Evolutionary conservation across 1,140 invertebrate species (phyloP).

Genomic region (Proales similis): DNA sequence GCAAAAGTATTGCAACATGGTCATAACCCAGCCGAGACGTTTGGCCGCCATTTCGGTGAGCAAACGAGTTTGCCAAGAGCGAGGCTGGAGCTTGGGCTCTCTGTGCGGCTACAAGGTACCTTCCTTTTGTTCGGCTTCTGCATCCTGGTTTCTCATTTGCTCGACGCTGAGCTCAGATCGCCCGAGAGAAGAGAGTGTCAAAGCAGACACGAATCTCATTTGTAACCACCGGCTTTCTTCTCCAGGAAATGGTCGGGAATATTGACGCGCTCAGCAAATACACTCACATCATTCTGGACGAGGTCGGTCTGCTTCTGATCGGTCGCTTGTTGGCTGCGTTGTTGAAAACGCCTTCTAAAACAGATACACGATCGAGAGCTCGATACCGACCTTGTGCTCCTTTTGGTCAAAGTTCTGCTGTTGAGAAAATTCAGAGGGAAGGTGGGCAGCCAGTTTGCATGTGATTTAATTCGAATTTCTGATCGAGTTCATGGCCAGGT

Average conservation of each 20-base stretch:
- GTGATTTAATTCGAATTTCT: too few species aligned
- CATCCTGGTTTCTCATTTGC: too few species aligned
- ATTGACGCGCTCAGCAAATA: slow-evolving; percentile 41
- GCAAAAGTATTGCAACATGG: slow-evolving; percentile 39
- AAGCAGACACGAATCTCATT: slow-evolving; percentile 47
- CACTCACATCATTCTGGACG: slow-evolving; percentile 53
- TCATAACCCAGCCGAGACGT: slow-evolving; percentile 51
- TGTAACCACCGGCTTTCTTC: slow-evolving; percentile 51
- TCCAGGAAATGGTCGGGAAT: slow-evolving; percentile 48
- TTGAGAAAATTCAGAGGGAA: slow-evolving; percentile 57
- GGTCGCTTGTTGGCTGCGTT: background rate
- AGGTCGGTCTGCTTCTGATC: slow-evolving; percentile 41
- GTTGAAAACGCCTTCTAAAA: background rate
- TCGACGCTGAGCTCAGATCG: too few species aligned
- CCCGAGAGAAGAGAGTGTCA: slow-evolving; percentile 38
- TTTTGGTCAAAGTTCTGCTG: slow-evolving; percentile 48
- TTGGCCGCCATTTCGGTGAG: slow-evolving; percentile 51
- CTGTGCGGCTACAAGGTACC: slow-evolving; percentile 53
- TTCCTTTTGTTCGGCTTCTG: too few species aligned
- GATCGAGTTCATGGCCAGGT: too few species aligned
- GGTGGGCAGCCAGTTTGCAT: too few species aligned
- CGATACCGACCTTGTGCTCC: slow-evolving; percentile 48
- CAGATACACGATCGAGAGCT: slow-evolving; percentile 49
- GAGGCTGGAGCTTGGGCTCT: slow-evolving; percentile 47
- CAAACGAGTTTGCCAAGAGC: slow-evolving; percentile 47